These are phyloP conservation scores for Sebastes fasciatus DNA, from an alignment of 2,113 vertebrate genomes.

Conservation along the genomic window DNA sequence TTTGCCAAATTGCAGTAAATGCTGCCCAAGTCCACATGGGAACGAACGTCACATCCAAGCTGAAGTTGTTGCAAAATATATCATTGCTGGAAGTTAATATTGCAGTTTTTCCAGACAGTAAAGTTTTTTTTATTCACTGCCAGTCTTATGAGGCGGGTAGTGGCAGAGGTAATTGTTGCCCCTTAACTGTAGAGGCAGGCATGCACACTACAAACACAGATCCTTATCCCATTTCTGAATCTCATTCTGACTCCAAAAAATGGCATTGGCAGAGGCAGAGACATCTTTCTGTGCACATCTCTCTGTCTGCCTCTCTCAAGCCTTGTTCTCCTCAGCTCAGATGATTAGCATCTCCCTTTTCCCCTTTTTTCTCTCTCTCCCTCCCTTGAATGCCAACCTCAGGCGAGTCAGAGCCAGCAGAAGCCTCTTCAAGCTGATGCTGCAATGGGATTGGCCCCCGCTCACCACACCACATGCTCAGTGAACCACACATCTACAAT, in stretches of 20 bases:
- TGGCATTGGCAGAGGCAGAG: conserved; percentile 48
- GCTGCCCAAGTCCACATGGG: neutral
- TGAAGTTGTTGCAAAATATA: conserved; percentile 7
- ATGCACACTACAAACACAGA: conserved; percentile 50
- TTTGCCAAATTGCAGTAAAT: neutral
- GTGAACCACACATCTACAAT: conserved; percentile 47
- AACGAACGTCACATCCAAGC: neutral
- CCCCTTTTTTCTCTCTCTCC: conserved; percentile 44
- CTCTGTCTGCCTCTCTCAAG: conserved; percentile 42
- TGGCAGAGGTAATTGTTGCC: conserved; percentile 56
- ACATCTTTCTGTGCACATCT: conserved; percentile 47
- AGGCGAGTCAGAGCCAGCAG: conserved; percentile 42
- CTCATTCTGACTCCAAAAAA: conserved; percentile 52
- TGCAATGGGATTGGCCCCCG: conserved; percentile 48
- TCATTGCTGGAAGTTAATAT: conserved; percentile 11
- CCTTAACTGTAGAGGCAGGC: conserved; percentile 40
- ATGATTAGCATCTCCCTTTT: conserved; percentile 69
- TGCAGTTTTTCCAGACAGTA: conserved; percentile 6
- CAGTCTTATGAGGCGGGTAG: conserved; percentile 32
- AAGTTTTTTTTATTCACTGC: conserved; percentile 13
- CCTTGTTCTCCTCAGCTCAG: conserved; percentile 58
- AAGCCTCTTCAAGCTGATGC: conserved; percentile 52
- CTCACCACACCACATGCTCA: conserved; percentile 36
- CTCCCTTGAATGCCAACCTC: conserved; percentile 57
- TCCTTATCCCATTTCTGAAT: conserved; percentile 61